Base-by-base conservation (phyloP, 2,113 vertebrate species). In the Syngnathus floridae region DNA sequence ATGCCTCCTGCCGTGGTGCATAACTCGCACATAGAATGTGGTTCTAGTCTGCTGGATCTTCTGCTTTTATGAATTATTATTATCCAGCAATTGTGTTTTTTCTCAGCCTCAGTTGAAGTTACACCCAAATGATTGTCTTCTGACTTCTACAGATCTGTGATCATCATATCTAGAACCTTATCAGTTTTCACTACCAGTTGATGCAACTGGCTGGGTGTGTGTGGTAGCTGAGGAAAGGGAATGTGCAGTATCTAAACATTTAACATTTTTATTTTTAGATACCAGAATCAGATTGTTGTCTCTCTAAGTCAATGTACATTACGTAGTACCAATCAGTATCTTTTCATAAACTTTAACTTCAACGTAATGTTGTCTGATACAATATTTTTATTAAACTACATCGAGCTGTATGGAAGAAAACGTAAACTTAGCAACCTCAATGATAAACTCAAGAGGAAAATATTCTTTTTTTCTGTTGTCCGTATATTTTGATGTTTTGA, bases 61-160 rank as follows among this genome's bases (percentile, higher is more conserved):
- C 58, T 56, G 61, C 1, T 51, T 51, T 35, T 48, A 43, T 78
- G 71, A 46, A 16, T 46, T 17, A 17, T 46, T 46, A 46, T 46
- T 46, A 4, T 45, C 8, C 5, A 43, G 40, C 12, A 11, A 5
- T 46, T 46, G 4, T 46, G 4, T 46, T 80, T 75, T 65, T 59
- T 73, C 62, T 71, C 68, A 16, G 55, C 52, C 59, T 76, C 71
- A 78, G 65, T 57, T 40, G 49, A 26, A 59, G 63, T 74, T 73
- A 69, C 77, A 72, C 54, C 26, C 54, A 35, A 31, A 56, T 35
- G 26, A 14, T 35, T 9, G 1, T 56, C 54, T 26, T 55, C 4
- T 4, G 13, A 45, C 43, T 16, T 16, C 14, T 13, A 31, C 26
- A 4, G 52, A 31, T 55, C 52, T 14, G 11, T 21, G 21, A 13